Evolutionary conservation across 2,888 invertebrate species (phyloP), one percentile per base, ranked within the genome.

Genomic region (Molorchus minor): DNA sequence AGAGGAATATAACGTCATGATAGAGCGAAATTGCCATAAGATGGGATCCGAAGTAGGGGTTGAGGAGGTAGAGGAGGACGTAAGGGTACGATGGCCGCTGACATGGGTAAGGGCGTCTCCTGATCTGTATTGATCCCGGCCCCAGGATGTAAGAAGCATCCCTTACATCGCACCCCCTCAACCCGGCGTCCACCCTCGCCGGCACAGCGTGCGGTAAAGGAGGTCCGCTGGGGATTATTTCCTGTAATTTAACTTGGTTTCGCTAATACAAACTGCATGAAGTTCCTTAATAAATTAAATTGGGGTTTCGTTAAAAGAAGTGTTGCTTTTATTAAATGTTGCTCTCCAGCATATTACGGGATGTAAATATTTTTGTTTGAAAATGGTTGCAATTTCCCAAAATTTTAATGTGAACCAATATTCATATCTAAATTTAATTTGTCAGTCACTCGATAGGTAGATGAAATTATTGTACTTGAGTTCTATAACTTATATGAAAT

Each of bases 41-140:
- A 66, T 64, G 66, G 62, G 56, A 49, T 56, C 46, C 55, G 29
- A 54, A 54, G 53, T 36, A 45, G 55, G n/a, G 43, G 53, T n/a
- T 20, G 40, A 17, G 52, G 46, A 53, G 52, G 54, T 17, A 57
- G 58, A 41, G 51, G 55, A 54, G 56, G 58, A 45, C 43, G 49
- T 53, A 35, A 63, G 61, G 61, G 49, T 45, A 64, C 61, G 61
- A 78, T 80, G 79, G 79, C 78, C 79, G 78, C 81, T 80, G 79
- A 80, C 80, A 79, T 75, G 79, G 77, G 78, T 79, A 78, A 79
- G 79, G 80, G 80, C 80, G 80, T 79, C 80, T 80, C 79, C 81
- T 81, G 80, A 80, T 80, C 80, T 79, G 80, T 81, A 81, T 81
- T 79, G 81, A 81, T 81, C 80, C 78, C 75, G 66, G 76, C 75